These are phyloP conservation scores for Harlomillsia oculata DNA, from an alignment of 1,140 invertebrate species.

Conservation along the genomic window DNA sequence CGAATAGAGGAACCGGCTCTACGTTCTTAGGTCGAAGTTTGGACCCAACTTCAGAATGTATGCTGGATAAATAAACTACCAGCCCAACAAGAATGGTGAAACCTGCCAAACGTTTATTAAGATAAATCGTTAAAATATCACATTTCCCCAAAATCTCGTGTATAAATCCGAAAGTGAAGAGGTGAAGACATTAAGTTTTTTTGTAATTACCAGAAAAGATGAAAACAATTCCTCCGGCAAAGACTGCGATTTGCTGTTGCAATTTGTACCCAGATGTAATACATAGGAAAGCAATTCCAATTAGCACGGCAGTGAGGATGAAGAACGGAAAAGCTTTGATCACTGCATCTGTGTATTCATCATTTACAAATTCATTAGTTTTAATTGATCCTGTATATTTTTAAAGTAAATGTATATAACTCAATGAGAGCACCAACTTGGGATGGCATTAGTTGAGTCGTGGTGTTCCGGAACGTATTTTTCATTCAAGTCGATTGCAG, in stretches of 20 bases:
- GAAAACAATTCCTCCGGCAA: slow-evolving; percentile 56
- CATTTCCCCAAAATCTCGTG: neutral
- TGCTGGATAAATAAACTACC: slow-evolving; percentile 84
- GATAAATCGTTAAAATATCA: slow-evolving; percentile 1
- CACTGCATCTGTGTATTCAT: slow-evolving; percentile 50
- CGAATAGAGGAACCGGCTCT: slow-evolving; percentile 66
- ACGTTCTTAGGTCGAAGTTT: slow-evolving; percentile 68
- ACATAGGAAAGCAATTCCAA: slow-evolving; percentile 54
- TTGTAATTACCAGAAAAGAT: slow-evolving; percentile 54
- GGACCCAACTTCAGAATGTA: slow-evolving; percentile 77
- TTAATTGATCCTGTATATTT: neutral
- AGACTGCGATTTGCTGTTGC: slow-evolving; percentile 51
- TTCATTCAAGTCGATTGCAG: slow-evolving; percentile 74
- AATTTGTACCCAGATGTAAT: slow-evolving; percentile 52
- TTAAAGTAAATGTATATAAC: neutral
- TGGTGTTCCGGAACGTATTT: slow-evolving; percentile 70
- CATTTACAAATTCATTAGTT: neutral
- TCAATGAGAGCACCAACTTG: slow-evolving; percentile 37
- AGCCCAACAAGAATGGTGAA: slow-evolving; percentile 76
- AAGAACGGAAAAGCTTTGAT: slow-evolving; percentile 58
- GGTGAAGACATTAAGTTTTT: neutral
- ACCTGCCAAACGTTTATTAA: slow-evolving; percentile 48
- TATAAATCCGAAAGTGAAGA: neutral
- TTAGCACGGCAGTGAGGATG: slow-evolving; percentile 49
- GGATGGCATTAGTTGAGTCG: slow-evolving; percentile 80